Conservation (phyloP, 2,797 vertebrate genomes). For the Mormyrops boulengeri region DNA sequence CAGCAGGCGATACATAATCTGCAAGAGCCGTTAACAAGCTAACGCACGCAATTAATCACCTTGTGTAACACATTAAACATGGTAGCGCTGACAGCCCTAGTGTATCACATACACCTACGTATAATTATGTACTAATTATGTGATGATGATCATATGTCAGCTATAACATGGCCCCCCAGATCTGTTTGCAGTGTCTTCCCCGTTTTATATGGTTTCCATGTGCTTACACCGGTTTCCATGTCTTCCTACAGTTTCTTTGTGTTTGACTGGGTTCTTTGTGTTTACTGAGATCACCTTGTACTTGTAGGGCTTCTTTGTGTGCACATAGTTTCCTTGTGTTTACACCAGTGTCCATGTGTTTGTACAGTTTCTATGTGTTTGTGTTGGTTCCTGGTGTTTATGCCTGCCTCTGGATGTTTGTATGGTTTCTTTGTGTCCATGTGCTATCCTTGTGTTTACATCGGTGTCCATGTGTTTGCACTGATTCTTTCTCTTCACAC, state of each 20-base stretch:
- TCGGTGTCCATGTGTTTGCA: neutral
- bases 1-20: neutral
- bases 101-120: conserved; percentile 7
- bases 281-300: neutral
- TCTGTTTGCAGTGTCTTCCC: neutral
- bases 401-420: neutral
- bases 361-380: neutral
- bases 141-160: neutral
- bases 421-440: neutral
- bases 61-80: conserved; percentile 1
- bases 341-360: neutral
- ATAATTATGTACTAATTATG: neutral
- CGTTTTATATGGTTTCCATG: neutral
- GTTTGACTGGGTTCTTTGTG: neutral
- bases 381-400: neutral
- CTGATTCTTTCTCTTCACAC: neutral
- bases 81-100: neutral
- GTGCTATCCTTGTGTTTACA: neutral
- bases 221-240: neutral
- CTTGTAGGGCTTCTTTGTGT: neutral
- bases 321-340: neutral
- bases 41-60: neutral
- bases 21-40: neutral
- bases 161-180: neutral
- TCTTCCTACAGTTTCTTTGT: neutral